Evolutionary conservation across 2,888 invertebrate species (phyloP).

Genomic region (Drosophila affinis): DNA sequence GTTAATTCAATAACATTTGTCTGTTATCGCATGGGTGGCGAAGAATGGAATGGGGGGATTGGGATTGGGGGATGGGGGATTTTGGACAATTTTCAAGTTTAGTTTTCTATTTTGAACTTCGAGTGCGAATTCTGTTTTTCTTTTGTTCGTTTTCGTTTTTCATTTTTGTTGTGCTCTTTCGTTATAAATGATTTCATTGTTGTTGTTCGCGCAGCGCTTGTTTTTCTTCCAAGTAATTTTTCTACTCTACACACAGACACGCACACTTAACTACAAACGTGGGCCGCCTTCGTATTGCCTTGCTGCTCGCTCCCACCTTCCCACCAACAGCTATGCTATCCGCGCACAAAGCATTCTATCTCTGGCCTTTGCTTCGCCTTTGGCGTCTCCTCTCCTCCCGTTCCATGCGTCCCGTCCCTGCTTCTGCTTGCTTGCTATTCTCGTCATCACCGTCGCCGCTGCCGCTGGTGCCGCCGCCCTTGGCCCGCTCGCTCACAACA

Average conservation of each 20-base stretch:
- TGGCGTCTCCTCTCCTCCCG: conserved; percentile 7
- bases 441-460: conserved; percentile 61
- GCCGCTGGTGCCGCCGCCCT: background rate
- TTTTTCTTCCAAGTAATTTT: conserved; percentile 73
- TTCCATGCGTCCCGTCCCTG: conserved; percentile 11
- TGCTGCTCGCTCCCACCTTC: background rate
- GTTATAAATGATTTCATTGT: conserved; percentile 76
- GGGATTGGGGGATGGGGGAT: background rate
- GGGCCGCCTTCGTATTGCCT: conserved; percentile 33
- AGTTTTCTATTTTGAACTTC: conserved; percentile 15
- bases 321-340: background rate
- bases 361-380: conserved; percentile 33
- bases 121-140: conserved; percentile 11
- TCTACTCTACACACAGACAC: conserved; percentile 59
- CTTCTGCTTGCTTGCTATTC: conserved; percentile 66
- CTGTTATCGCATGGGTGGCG: conserved; percentile 2
- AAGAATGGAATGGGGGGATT: conserved; percentile 6
- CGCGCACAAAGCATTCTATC: conserved; percentile 42
- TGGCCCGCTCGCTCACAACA: conserved; percentile 22
- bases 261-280: conserved; percentile 40
- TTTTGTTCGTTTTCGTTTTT: conserved; percentile 17
- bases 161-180: conserved; percentile 39
- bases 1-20: background rate
- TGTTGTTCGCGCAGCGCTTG: conserved; percentile 60
- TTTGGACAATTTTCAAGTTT: conserved; percentile 4